These are phyloP conservation scores for Apamea monoglypha DNA, from an alignment of 2,888 invertebrate species.

Conservation along the genomic window DNA sequence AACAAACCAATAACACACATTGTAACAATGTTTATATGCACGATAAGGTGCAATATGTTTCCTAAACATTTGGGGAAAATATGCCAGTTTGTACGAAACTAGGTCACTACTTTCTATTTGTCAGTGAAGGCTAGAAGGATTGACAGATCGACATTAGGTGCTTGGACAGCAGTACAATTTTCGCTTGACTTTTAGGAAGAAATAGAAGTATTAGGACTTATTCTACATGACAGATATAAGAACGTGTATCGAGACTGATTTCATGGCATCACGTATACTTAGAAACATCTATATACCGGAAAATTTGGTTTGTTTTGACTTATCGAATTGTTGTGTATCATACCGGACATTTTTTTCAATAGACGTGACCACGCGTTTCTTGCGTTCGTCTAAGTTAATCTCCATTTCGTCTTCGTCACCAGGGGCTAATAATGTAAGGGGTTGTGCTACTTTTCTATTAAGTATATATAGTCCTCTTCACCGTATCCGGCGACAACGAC, in stretches of 20 bases:
- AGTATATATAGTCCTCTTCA: not conserved
- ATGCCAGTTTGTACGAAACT: not conserved
- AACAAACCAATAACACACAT: constrained; percentile 31
- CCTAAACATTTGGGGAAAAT: constrained; percentile 5
- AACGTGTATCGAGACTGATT: not conserved
- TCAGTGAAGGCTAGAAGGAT: not conserved
- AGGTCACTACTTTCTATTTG: not conserved
- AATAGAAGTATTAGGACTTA: not conserved
- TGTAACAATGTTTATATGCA: not conserved
- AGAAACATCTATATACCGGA: not conserved
- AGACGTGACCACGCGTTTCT: not conserved
- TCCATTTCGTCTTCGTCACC: not conserved
- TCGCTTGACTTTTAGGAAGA: not conserved
- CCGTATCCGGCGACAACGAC: not conserved
- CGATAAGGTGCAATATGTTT: constrained; percentile 31
- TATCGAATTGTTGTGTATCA: not conserved
- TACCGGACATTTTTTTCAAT: not conserved
- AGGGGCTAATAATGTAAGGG: not conserved
- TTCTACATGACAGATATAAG: not conserved
- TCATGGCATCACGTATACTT: not conserved
- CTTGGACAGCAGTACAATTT: not conserved
- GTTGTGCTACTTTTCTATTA: not conserved
- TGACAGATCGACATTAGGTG: not conserved
- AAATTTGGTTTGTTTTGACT: not conserved
- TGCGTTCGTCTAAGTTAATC: not conserved